phyloP scores from a whole-genome alignment of 2,888 invertebrate species.

The Pterostichus niger region DNA sequence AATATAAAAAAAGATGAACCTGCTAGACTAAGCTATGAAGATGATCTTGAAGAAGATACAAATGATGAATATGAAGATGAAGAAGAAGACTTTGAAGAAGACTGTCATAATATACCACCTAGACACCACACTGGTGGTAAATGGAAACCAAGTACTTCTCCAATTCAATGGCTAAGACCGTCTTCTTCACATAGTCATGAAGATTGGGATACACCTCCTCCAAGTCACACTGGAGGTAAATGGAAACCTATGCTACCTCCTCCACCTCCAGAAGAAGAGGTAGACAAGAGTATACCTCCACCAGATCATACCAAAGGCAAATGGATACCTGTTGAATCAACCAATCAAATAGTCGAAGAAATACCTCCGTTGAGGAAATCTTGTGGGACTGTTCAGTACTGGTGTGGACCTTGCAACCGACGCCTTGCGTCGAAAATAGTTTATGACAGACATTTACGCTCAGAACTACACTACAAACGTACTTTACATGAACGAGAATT shows the following conservation, averaged over 20 bases:
- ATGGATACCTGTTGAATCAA: constrained; percentile 84
- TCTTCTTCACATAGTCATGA: constrained; percentile 67
- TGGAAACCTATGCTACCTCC: constrained; percentile 78
- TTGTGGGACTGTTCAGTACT: constrained; percentile 81
- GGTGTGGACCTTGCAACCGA: constrained; percentile 90
- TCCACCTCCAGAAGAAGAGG: constrained; percentile 74
- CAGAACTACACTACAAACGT: constrained; percentile 85
- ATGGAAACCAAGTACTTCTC: constrained; percentile 84
- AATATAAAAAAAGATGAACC: constrained; percentile 78
- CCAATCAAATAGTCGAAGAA: constrained; percentile 62
- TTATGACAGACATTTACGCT: constrained; percentile 88
- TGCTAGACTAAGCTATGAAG: constrained; percentile 75
- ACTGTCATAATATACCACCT: constrained; percentile 78
- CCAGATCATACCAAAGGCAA: constrained; percentile 88
- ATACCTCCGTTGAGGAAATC: constrained; percentile 74
- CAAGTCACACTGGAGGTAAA: constrained; percentile 82
- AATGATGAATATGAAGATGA: constrained; percentile 79
- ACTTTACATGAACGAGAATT: constrained; percentile 84
- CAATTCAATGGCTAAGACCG: constrained; percentile 74
- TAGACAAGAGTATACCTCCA: constrained; percentile 81
- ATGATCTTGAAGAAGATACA: constrained; percentile 79
- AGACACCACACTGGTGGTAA: constrained; percentile 82
- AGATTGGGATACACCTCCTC: constrained; percentile 79
- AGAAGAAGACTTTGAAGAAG: constrained; percentile 75
- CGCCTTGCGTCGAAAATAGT: constrained; percentile 86